phyloP scores from a whole-genome alignment of 2,888 invertebrate genomes.

The Lasioglossum vierecki region DNA sequence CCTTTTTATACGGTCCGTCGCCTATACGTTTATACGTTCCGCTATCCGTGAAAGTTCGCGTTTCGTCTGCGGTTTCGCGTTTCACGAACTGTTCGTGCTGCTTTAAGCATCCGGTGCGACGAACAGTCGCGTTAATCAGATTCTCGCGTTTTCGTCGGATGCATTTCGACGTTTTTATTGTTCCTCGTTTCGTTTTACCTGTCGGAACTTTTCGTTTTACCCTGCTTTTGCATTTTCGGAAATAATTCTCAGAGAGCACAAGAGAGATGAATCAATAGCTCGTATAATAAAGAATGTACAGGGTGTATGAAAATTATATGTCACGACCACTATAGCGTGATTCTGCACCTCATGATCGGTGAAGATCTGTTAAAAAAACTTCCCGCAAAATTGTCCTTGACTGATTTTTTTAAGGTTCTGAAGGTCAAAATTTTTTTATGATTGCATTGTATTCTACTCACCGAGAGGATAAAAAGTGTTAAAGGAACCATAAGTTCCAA shows the following conservation, averaged over 20 bases:
- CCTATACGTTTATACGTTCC: constrained; percentile 23
- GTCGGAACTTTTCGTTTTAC: not conserved
- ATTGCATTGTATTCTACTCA: too few relatives aligned
- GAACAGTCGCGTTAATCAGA: constrained; percentile 29
- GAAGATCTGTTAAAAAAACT: too few relatives aligned
- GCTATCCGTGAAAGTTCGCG: not conserved
- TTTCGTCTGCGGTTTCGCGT: constrained; percentile 18
- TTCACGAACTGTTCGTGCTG: not conserved
- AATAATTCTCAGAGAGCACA: not conserved
- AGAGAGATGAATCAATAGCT: too few relatives aligned
- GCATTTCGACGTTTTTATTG: not conserved
- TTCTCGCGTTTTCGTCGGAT: not conserved
- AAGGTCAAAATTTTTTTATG: too few relatives aligned
- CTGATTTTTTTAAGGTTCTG: too few relatives aligned
- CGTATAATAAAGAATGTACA: too few relatives aligned
- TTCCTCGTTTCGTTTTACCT: not conserved
- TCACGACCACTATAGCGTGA: too few relatives aligned
- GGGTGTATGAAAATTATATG: too few relatives aligned
- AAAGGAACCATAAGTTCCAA: too few relatives aligned
- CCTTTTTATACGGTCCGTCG: not conserved
- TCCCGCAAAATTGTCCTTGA: too few relatives aligned
- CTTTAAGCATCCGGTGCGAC: constrained; percentile 2
- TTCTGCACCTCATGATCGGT: too few relatives aligned
- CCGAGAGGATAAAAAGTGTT: too few relatives aligned
- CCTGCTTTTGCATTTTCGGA: not conserved